These are phyloP conservation scores for Hippopotamus amphibius DNA, from an alignment of 2,113 vertebrate genomes.

Conservation along the genomic window DNA sequence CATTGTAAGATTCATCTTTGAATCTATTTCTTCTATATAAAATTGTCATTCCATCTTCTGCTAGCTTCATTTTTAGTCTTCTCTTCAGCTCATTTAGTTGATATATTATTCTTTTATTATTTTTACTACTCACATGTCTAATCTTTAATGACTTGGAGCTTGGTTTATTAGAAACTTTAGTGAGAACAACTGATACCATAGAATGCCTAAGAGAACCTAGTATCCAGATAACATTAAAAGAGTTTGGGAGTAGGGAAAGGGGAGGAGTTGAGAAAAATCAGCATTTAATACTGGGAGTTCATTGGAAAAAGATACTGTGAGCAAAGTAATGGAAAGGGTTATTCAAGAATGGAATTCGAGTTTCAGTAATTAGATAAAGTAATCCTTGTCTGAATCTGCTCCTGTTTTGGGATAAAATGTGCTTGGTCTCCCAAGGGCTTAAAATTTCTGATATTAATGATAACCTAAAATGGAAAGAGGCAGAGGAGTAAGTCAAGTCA, in stretches of 20 bases:
- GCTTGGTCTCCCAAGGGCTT: neutral
- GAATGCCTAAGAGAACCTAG: neutral
- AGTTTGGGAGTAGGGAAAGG: neutral
- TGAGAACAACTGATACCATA: neutral
- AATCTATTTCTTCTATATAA: neutral
- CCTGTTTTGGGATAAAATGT: neutral
- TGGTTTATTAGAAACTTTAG: neutral
- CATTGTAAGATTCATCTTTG: neutral
- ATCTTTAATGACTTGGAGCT: conserved; percentile 6
- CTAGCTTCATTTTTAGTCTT: neutral
- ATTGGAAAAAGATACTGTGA: neutral
- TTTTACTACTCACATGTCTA: neutral
- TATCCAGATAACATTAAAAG: neutral
- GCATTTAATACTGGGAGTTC: neutral
- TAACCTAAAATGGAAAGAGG: neutral
- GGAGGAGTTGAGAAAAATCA: neutral
- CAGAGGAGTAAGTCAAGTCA: neutral
- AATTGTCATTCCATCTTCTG: neutral
- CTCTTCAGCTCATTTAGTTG: neutral
- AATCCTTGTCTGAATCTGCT: neutral
- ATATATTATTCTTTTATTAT: neutral
- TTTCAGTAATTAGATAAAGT: neutral
- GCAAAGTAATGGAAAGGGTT: neutral
- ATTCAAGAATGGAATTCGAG: neutral
- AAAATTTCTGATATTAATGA: neutral